These are phyloP conservation scores for Hylyphantes graminicola DNA, from an alignment of 1,140 invertebrate genomes.

Conservation along the genomic window DNA sequence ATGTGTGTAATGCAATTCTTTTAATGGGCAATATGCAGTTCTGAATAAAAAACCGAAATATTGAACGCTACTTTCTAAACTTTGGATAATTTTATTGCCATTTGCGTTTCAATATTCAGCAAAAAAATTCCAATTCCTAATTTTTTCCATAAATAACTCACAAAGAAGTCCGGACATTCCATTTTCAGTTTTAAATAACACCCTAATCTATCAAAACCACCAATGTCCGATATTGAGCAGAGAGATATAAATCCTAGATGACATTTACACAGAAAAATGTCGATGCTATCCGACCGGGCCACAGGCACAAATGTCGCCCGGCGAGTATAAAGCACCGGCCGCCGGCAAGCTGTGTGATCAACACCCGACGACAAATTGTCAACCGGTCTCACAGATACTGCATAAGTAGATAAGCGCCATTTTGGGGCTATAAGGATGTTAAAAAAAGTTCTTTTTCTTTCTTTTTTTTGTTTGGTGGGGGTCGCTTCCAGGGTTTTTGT, in stretches of 20 bases:
- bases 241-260: conserved; percentile 49
- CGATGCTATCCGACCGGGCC: conserved; percentile 49
- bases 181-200: neutral
- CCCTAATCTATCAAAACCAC: conserved; percentile 11
- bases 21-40: no score
- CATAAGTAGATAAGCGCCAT: conserved; percentile 55
- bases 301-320: conserved; percentile 41
- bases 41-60: no score
- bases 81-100: no score
- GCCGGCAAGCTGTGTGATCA: conserved; percentile 31
- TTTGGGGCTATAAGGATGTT: conserved; percentile 31
- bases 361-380: conserved; percentile 57
- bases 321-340: conserved; percentile 8
- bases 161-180: no score
- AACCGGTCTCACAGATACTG: conserved; percentile 52
- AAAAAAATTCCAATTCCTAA: no score
- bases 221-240: conserved; percentile 3
- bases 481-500: conserved; percentile 47
- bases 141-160: no score
- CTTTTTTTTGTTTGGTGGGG: conserved; percentile 38
- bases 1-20: no score
- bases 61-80: no score
- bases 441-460: conserved; percentile 46
- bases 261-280: conserved; percentile 26
- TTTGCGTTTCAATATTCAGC: no score